A percentile compares a stretch with the other conserved stretches of the same genome.
These are phyloP conservation scores for Dissostichus mawsoni DNA, from an alignment of 2,113 vertebrate genomes.

Conservation along the genomic window DNA sequence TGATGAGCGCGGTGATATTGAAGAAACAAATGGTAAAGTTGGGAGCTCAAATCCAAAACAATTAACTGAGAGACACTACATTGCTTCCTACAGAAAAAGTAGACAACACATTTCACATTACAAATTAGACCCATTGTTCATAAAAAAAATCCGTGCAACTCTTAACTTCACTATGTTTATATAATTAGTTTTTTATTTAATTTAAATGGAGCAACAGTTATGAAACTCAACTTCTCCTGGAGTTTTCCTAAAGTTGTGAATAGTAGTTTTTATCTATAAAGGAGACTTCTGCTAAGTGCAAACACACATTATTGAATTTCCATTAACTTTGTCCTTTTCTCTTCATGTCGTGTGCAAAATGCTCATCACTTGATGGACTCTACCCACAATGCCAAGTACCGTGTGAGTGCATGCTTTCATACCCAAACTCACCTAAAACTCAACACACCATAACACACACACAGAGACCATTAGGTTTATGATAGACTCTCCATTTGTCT, in stretches of 20 bases:
- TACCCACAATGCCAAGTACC: slow-evolving; percentile 12
- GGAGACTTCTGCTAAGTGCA: neutral
- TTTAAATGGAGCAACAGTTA: too few species aligned
- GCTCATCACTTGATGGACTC: slow-evolving; percentile 35
- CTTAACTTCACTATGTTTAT: too few species aligned
- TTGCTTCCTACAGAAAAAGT: too few species aligned
- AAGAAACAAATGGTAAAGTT: neutral
- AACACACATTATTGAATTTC: slow-evolving; percentile 7
- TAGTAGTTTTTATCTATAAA: neutral
- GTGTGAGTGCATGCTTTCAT: neutral
- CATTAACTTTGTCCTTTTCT: slow-evolving; percentile 1
- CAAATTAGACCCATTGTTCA: neutral
- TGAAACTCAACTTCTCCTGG: neutral
- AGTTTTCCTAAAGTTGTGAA: neutral
- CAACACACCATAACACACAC: neutral
- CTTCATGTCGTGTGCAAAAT: neutral
- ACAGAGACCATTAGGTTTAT: slow-evolving; percentile 66
- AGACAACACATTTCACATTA: neutral
- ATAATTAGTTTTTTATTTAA: too few species aligned
- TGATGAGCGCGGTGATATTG: neutral
- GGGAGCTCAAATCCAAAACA: neutral
- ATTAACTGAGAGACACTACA: neutral
- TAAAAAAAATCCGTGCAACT: neutral
- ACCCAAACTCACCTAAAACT: neutral
- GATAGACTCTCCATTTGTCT: slow-evolving; percentile 54